A percentile compares a stretch with the other conserved stretches of the same genome.
Conservation (phyloP, 2,888 invertebrate genomes). For the Mythimna loreyi region DNA sequence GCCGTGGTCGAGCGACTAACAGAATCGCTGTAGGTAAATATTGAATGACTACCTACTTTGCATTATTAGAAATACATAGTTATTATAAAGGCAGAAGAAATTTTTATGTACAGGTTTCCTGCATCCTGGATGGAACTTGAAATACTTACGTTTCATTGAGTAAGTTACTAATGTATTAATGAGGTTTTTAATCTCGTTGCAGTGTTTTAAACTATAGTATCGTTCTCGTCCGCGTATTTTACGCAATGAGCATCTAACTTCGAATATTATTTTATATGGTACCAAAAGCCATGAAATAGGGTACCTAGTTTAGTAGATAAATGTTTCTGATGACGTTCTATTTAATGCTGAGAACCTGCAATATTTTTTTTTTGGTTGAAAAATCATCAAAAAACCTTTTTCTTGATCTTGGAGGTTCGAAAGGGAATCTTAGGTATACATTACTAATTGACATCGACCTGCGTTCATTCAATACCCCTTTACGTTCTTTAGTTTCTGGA, state of each 20-base stretch:
- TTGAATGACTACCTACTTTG: conserved; percentile 83
- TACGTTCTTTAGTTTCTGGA: no score
- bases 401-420: no score
- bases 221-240: background rate
- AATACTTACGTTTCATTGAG: conserved; percentile 13
- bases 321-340: conserved; percentile 14
- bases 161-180: background rate
- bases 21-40: conserved; percentile 81
- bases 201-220: background rate
- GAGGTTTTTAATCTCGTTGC: background rate
- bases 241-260: background rate
- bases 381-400: no score
- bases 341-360: conserved; percentile 3
- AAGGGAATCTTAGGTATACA: no score
- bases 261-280: conserved; percentile 19
- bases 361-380: background rate
- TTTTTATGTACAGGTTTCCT: conserved; percentile 38
- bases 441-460: no score
- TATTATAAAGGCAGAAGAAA: conserved; percentile 63
- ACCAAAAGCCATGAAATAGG: conserved; percentile 30
- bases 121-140: conserved; percentile 24
- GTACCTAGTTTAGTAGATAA: conserved; percentile 17
- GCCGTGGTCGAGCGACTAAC: conserved; percentile 72
- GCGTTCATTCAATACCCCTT: no score
- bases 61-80: conserved; percentile 77